Evolutionary conservation across 1,140 invertebrate species (phyloP).

Genomic region (Phymastichus coffea): DNA sequence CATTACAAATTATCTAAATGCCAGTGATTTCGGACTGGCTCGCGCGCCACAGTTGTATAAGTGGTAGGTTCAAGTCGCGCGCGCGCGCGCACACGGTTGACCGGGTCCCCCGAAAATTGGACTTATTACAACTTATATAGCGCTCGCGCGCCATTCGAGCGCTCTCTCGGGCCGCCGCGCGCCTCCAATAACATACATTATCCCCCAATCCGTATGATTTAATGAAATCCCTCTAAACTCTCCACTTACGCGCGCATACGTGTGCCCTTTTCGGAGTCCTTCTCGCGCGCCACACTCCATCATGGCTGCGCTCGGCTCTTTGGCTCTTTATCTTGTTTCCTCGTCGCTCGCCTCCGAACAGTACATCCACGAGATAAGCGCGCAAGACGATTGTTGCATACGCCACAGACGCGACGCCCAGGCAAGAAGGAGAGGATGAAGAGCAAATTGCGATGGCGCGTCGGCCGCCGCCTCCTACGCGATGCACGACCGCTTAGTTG

Average conservation of each 20-base stretch:
- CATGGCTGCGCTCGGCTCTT: too few relatives aligned
- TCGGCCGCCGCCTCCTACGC: background rate
- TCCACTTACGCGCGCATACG: constrained; percentile 56
- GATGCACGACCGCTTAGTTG: constrained; percentile 8
- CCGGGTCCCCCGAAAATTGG: constrained; percentile 54
- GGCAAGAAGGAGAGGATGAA: too few relatives aligned
- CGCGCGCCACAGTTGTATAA: constrained; percentile 48
- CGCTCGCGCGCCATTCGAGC: constrained; percentile 55
- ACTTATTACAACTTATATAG: constrained; percentile 60
- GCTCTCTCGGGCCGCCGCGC: constrained; percentile 33
- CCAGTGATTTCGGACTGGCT: constrained; percentile 52
- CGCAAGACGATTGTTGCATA: too few relatives aligned
- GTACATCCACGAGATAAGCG: too few relatives aligned
- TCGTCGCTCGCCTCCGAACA: too few relatives aligned
- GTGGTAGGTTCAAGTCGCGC: constrained; percentile 59
- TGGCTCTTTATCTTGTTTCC: too few relatives aligned
- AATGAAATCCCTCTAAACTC: constrained; percentile 60
- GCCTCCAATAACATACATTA: constrained; percentile 59
- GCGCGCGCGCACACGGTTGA: constrained; percentile 43
- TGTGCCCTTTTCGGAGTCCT: too few relatives aligned
- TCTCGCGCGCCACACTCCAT: constrained; percentile 42
- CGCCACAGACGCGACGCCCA: too few relatives aligned
- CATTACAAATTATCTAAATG: constrained; percentile 61
- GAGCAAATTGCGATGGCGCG: too few relatives aligned
- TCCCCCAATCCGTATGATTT: constrained; percentile 59